These are phyloP conservation scores for Oikopleura albicans DNA, from an alignment of 23 tunicate genomes.

Conservation along the genomic window DNA sequence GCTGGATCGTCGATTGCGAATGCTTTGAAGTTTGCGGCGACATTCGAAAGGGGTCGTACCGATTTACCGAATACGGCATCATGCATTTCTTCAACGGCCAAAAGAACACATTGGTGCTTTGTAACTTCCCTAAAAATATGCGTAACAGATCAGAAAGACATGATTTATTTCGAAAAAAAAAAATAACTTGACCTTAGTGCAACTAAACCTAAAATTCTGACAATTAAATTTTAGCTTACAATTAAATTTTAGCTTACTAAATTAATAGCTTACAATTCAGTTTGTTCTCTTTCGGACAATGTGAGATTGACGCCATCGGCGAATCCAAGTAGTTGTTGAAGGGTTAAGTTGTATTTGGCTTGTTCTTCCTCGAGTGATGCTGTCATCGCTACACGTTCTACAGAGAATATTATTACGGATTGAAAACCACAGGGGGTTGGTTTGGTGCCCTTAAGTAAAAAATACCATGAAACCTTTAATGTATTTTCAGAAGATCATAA, in stretches of 20 bases:
- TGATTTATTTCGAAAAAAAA: too few relatives aligned
- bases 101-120: not conserved
- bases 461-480: too few relatives aligned
- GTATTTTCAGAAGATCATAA: too few relatives aligned
- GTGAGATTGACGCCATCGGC: not conserved
- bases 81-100: not conserved
- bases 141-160: too few relatives aligned
- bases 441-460: too few relatives aligned
- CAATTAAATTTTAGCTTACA: not conserved
- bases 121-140: not conserved
- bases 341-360: not conserved
- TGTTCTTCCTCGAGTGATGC: not conserved
- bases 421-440: too few relatives aligned
- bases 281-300: not conserved
- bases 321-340: not conserved
- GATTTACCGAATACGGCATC: not conserved
- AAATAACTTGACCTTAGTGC: too few relatives aligned
- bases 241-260: not conserved
- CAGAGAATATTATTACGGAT: not conserved
- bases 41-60: too few relatives aligned
- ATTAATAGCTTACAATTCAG: not conserved
- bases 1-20: not conserved
- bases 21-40: too few relatives aligned
- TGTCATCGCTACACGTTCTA: not conserved
- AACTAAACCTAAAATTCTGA: too few relatives aligned